Base-by-base conservation (phyloP, 1,140 invertebrate species). In the Cylas formicarius region DNA sequence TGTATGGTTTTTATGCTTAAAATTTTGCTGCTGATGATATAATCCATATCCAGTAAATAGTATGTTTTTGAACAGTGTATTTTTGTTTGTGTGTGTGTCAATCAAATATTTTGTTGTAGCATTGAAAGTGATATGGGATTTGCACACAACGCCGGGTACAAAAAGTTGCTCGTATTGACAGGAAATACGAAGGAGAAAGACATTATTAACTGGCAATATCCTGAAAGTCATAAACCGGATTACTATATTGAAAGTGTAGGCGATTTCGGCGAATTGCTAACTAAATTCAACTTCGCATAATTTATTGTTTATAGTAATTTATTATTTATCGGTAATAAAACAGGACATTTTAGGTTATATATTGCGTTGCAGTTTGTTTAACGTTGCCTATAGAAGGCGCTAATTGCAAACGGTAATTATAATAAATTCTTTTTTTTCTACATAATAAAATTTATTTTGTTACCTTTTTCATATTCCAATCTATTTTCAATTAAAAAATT, bases 151-250 rank as follows among this genome's bases (percentile, higher is more conserved):
- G 37, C 36, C 32, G 59, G 57, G 6, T 62, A 49, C 28, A 42
- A 57, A 32, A 59, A 53, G 48, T 34, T 62, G 11, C 28, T 62
- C 2, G 60, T 62, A 3, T 31, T 62, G 13, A 53, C 49, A 4
- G 60, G 60, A 22, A 7, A 44, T n/a, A 41, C 53, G 16, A 50
- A 38, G 7, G 7, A 50, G 29, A 39, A 55, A 21, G 54, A 58
- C 19, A 6, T 60, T n/a, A 20, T 50, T 8, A 43, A 51, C 20
- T 52, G 51, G 39, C 14, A 34, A n/a, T 33, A 35, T 34, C 27
- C 41, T 4, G 34, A 52, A 7, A 27, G 36, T 20, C 27, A 31
- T 3, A 43, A 44, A 29, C 56, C 58, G 5, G 34, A 61, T 29
- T 61, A 57, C 42, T 61, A 57, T 23, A 26, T 61, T 4, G 39